Percentiles rank a stretch among this genome's conserved stretches.
These are phyloP conservation scores for Coracopsis vasa DNA, from an alignment of 2,113 vertebrate species.

Conservation along the genomic window DNA sequence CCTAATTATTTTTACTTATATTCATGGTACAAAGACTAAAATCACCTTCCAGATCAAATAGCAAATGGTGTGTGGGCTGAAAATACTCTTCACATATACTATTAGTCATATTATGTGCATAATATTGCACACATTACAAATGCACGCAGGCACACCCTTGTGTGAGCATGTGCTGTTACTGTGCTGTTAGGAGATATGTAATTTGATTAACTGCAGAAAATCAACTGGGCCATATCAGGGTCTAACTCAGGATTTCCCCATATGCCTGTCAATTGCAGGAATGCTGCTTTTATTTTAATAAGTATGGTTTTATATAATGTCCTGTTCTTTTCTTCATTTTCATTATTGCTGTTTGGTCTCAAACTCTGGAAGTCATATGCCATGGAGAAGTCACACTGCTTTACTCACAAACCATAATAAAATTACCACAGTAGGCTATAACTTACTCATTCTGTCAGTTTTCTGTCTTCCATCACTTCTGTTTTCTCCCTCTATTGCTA, in stretches of 20 bases:
- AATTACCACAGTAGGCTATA: background rate
- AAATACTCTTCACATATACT: background rate
- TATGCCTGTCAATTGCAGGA: background rate
- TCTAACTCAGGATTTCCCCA: background rate
- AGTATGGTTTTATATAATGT: background rate
- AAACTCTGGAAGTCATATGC: background rate
- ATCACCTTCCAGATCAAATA: background rate
- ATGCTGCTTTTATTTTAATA: background rate
- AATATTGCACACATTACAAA: background rate
- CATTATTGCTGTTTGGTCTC: background rate
- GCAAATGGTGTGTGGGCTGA: background rate
- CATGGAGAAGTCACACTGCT: background rate
- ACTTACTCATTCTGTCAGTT: background rate
- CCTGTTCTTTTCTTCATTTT: background rate
- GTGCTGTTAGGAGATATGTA: background rate
- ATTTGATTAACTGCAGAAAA: background rate
- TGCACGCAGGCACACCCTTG: background rate
- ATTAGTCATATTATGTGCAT: background rate
- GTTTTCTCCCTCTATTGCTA: background rate
- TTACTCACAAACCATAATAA: background rate
- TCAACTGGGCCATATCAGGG: background rate
- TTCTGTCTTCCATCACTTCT: background rate
- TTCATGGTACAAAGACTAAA: background rate
- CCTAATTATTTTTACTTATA: background rate
- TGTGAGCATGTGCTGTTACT: background rate